Evolutionary conservation across 2,888 invertebrate genomes (phyloP), one percentile per base, ranked within the genome.

Genomic region (Sturmia bella): DNA sequence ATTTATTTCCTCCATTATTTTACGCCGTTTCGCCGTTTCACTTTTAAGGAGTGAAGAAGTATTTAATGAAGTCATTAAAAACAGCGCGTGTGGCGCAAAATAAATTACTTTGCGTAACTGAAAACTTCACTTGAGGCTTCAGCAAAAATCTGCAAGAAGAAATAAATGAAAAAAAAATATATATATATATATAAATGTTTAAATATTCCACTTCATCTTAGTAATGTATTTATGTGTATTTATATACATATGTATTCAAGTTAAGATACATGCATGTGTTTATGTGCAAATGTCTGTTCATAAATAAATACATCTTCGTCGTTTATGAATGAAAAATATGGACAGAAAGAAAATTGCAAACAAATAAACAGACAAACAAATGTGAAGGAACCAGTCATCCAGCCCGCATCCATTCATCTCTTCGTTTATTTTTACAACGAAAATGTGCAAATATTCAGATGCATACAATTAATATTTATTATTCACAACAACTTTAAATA

Each of bases 11-110:
- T 52, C 24, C 76, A 76, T 76, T 76, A 69, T 76, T 76, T 76
- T 54, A 69, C 69, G 69, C 59, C 52, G 63, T 70, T 70, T 77
- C 56, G 66, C 72, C 50, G 72, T 79, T 78, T 79, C 52, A 73
- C 37, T 66, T 73, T 72, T 45, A 79, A 79, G 72, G 59, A 79
- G 64, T 66, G 68, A 76, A 79, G 83, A 76, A 75, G 77, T 86
- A 88, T 88, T 88, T 88, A 89, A 89, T 89, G 88, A 89, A 89
- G 89, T 88, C 88, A 89, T 89, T 89, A 89, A 88, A 88, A 87
- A 86, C 88, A 87, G 89, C 89, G 88, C 89, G 89, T 89, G 89
- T 89, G 89, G 89, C 88, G 88, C 87, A 87, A 87, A 88, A 86
- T 88, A 86, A 88, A 88, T 88, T 88, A 87, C 87, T 87, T 87